Evolutionary conservation across 2,888 invertebrate genomes (phyloP), one percentile per base, ranked within the genome.

Genomic region (Andrena marginata): DNA sequence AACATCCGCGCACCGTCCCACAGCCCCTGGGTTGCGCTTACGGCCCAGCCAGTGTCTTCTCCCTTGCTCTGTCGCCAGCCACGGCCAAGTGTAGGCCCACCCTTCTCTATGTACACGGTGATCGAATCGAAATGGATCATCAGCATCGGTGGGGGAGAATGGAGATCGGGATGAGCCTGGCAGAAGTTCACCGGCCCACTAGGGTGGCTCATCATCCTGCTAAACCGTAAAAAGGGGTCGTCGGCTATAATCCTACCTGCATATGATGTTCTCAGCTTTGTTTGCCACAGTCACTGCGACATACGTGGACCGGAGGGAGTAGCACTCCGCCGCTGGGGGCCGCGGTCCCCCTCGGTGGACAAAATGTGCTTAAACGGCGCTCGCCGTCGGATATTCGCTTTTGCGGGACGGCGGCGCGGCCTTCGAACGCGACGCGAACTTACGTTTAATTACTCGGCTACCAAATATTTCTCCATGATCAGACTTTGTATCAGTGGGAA

Each of bases 221-320:
- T 89, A 89, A 90, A 91, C 90, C 89, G 85, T 88, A 90, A 86
- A 92, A 92, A 92, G 91, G 93, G 92, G 90, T 92, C 90, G 90
- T 77, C 85, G 87, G 82, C 89, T 90, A 91, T 94, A 94, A 94
- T 94, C 94, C 94, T 94, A 94, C 94, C 94, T 94, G 94, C 93
- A 92, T 91, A 92, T 91, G 94, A 94, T 94, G 93, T 92, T 90
- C 93, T 90, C 91, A 87, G 90, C 90, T 89, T 91, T 92, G 92
- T 91, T 90, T 90, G 90, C 84, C 85, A 80, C 81, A 84, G 82
- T 85, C 87, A 80, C 83, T 84, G 85, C 88, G 91, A 92, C 91
- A 92, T 90, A 91, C 92, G 84, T 79, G 81, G 49, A 62, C 69
- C 73, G 59, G 20, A 42, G 42, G 64, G 77, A 59, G 51, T 23